Percentiles rank a stretch among this genome's conserved stretches.
Conservation (phyloP, 1,140 invertebrate genomes). For the Steinernema feltiae region DNA sequence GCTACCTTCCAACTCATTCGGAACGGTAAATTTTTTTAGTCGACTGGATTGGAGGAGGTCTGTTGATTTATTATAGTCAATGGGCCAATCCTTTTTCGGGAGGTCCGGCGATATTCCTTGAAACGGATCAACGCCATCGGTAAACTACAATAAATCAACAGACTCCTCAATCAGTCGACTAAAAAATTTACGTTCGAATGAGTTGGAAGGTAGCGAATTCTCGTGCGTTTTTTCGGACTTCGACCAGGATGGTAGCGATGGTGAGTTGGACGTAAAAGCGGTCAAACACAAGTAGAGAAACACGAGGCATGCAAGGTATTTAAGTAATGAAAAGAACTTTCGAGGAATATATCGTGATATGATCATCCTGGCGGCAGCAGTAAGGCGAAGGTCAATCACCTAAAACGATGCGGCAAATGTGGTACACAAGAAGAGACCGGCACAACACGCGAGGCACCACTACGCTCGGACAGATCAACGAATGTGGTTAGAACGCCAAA, state of each 20-base stretch:
- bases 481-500: too few species aligned
- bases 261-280: neutral
- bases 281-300: neutral
- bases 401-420: neutral
- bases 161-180: too few species aligned
- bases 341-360: neutral
- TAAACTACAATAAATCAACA: neutral
- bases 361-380: neutral
- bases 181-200: neutral
- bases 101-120: conserved; percentile 30
- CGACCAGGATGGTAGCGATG: neutral
- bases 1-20: neutral
- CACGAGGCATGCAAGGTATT: neutral
- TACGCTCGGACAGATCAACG: too few species aligned
- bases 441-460: too few species aligned
- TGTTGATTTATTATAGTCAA: neutral
- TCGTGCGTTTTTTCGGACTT: neutral
- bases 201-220: neutral
- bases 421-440: neutral
- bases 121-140: conserved; percentile 45
- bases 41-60: too few species aligned
- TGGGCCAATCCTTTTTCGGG: conserved; percentile 72
- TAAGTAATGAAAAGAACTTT: neutral
- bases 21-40: neutral
- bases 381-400: conserved; percentile 5